Base-by-base conservation (phyloP, 1,140 invertebrate species). In the Rhopalosiphum padi region DNA sequence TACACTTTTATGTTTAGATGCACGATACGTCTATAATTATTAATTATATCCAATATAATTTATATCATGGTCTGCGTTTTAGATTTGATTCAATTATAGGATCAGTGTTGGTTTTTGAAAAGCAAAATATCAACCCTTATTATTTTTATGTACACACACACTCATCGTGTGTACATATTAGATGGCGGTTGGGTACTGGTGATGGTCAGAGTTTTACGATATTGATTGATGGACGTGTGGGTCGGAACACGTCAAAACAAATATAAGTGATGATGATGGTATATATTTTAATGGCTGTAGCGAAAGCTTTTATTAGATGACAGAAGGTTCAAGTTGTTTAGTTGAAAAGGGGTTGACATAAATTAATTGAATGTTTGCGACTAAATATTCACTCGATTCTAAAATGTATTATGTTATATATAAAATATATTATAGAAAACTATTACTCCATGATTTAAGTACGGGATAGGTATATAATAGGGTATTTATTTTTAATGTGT, bases 191-290 rank as follows among this genome's bases (percentile, higher is more conserved):
- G 48, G 6, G n/a, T 89, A 21, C 48, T 37, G 9, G 87, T 25
- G 87, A 89, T 89, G 48, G 51, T 53, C 48, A 89, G 21, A 21
- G 51, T 37, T 43, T 68, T 53, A 23, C 15, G 48, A 43, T 90
- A 41, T 90, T 90, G 89, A 90, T 90, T 90, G 88, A 90, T 90
- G 60, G 89, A 90, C 89, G 22, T 90, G 53, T n/a, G 55, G 53
- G 37, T 46, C 41, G 53, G 51, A 8, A 37, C 11, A 90, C 9
- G 37, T 43, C 89, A n/a, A 43, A 90, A 68, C 37, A 90, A 68
- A 90, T 68, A 90, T 90, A 68, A 90, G 43, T 43, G 23, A 90
- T n/a, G 23, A 90, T n/a, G 51, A 15, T 41, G 53, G 22, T 60
- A 30, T 43, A 90, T 22, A 90, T 43, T 68, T 43, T 60, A 90